A percentile compares a stretch with the other conserved stretches of the same genome.
These are phyloP conservation scores for Cheilosia scutellata DNA, from an alignment of 2,888 invertebrate genomes.

Conservation along the genomic window DNA sequence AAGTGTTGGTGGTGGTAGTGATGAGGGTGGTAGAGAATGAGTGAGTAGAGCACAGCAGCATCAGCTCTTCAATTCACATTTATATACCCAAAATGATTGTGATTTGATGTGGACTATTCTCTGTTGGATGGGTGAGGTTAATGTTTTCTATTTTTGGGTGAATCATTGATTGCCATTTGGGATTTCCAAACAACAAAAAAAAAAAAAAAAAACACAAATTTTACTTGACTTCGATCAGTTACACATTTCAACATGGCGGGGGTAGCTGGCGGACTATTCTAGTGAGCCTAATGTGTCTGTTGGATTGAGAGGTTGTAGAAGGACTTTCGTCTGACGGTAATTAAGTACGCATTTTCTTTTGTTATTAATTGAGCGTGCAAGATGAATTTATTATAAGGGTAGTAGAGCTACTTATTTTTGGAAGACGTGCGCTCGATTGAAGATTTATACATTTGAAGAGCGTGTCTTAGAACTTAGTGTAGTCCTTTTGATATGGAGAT, in stretches of 20 bases:
- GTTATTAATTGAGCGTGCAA: constrained; percentile 63
- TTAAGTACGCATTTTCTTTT: constrained; percentile 47
- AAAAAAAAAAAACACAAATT: constrained; percentile 37
- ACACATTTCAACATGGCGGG: background rate
- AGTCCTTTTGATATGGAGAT: too few relatives aligned
- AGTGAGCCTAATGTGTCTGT: constrained; percentile 44
- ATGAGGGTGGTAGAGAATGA: background rate
- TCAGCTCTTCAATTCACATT: constrained; percentile 33
- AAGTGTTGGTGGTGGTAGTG: background rate
- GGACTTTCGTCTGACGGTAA: constrained; percentile 11
- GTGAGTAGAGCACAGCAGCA: background rate
- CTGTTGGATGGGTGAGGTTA: constrained; percentile 52
- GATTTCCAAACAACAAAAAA: too few relatives aligned
- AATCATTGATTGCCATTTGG: constrained; percentile 54
- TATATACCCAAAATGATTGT: constrained; percentile 57
- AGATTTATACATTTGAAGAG: too few relatives aligned
- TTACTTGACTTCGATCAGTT: constrained; percentile 20
- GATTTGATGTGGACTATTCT: constrained; percentile 42
- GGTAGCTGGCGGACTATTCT: constrained; percentile 22
- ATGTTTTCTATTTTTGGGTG: constrained; percentile 63
- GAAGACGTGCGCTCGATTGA: too few relatives aligned
- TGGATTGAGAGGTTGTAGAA: background rate
- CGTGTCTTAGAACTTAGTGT: too few relatives aligned
- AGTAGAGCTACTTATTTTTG: too few relatives aligned
- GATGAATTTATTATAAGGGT: constrained; percentile 44